phyloP scores from a whole-genome alignment of 2,888 invertebrate genomes.

The Protophormia terraenovae region DNA sequence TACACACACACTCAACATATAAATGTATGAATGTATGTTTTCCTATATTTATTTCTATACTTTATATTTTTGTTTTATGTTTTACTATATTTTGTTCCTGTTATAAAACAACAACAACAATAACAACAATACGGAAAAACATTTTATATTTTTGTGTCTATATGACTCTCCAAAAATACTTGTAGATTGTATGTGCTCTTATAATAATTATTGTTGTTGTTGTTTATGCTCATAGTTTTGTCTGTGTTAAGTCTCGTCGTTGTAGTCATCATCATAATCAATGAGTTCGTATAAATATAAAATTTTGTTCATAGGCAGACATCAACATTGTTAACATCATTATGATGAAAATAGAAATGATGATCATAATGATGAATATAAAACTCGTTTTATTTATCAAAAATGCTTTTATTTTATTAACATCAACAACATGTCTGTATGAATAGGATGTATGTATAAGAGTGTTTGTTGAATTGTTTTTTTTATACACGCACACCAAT shows the following conservation, averaged over 20 bases:
- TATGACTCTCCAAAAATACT: conserved; percentile 44
- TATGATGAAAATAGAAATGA: conserved; percentile 7
- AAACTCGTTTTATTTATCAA: conserved; percentile 26
- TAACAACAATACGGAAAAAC: too few species aligned
- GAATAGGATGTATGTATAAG: background rate
- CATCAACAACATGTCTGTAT: conserved; percentile 33
- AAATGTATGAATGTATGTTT: background rate
- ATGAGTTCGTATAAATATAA: conserved; percentile 9
- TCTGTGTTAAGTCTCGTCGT: conserved; percentile 56
- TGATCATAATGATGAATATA: conserved; percentile 24
- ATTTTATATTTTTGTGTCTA: conserved; percentile 51
- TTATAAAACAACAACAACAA: conserved; percentile 42
- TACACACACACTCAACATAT: too few species aligned
- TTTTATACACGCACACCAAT: background rate
- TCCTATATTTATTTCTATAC: conserved; percentile 34
- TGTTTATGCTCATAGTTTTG: conserved; percentile 53
- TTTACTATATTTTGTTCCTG: conserved; percentile 24
- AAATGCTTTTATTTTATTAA: conserved; percentile 59
- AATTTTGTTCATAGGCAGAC: conserved; percentile 9
- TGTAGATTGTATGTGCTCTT: conserved; percentile 44
- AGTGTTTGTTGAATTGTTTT: background rate
- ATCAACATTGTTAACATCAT: conserved; percentile 10
- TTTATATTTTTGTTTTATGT: conserved; percentile 17
- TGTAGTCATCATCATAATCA: conserved; percentile 34
- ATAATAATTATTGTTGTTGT: background rate